Percentiles rank a stretch among this genome's conserved stretches.
Conservation (phyloP, 2,797 vertebrate genomes). For the Nothura maculosa region DNA sequence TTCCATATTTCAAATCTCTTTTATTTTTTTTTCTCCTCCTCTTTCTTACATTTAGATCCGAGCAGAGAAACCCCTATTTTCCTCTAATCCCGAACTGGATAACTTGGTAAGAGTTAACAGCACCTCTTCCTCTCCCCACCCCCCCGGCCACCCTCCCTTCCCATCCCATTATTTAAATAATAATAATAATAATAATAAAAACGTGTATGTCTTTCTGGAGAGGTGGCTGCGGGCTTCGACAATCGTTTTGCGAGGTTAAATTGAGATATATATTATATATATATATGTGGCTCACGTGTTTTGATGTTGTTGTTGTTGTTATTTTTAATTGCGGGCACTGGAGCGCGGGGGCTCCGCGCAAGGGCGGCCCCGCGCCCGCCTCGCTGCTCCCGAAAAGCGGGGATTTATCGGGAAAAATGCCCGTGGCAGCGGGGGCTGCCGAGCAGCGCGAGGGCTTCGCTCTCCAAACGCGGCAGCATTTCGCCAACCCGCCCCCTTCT, state of each 20-base stretch:
- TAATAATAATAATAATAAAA: too few relatives aligned
- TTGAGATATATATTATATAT: background rate
- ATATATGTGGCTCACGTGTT: background rate
- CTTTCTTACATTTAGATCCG: conserved; percentile 90
- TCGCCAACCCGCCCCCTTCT: background rate
- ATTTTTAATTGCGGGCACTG: conserved; percentile 37
- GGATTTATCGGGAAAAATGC: conserved; percentile 79
- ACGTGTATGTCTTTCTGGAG: background rate
- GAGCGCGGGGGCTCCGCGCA: conserved; percentile 30
- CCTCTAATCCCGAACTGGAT: conserved; percentile 98
- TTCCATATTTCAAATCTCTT: conserved; percentile 73
- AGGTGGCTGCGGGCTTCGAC: background rate
- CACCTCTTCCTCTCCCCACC: conserved; percentile 25
- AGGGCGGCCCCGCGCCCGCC: conserved; percentile 56
- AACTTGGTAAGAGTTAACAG: conserved; percentile 92
- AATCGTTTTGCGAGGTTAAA: background rate
- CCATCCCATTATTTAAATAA: background rate
- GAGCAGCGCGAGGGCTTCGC: background rate
- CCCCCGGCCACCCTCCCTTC: background rate
- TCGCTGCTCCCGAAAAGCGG: conserved; percentile 72
- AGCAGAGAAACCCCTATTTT: conserved; percentile 98
- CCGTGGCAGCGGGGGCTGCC: conserved; percentile 68
- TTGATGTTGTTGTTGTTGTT: background rate
- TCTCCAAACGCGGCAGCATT: background rate
- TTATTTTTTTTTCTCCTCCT: conserved; percentile 53